Conservation (phyloP, 2,888 invertebrate species). For the Pheosia tremula region DNA sequence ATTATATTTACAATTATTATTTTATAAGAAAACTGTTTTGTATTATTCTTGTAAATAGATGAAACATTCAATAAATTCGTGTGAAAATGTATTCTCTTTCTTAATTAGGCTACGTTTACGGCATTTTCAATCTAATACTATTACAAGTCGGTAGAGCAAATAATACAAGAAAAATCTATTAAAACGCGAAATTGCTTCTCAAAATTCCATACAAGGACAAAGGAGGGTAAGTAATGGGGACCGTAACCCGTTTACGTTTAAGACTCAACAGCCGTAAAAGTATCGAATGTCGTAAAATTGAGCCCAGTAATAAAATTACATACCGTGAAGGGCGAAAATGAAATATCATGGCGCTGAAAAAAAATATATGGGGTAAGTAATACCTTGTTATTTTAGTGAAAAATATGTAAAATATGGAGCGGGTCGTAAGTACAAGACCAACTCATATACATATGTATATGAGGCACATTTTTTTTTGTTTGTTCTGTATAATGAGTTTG, state of each 20-base stretch:
- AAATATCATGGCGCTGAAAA: slow-evolving; percentile 60
- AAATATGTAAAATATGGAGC: too few relatives aligned
- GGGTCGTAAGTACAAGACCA: too few relatives aligned
- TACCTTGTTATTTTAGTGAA: neutral
- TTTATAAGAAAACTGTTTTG: too few relatives aligned
- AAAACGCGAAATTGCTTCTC: slow-evolving; percentile 49
- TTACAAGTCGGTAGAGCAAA: slow-evolving; percentile 23
- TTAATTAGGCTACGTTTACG: neutral
- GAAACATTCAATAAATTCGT: too few relatives aligned
- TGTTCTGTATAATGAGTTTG: too few relatives aligned
- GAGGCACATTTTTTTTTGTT: too few relatives aligned
- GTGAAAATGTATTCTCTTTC: too few relatives aligned
- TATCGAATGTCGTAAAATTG: slow-evolving; percentile 76
- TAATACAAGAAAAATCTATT: slow-evolving; percentile 46
- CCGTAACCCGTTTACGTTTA: slow-evolving; percentile 72
- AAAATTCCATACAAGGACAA: slow-evolving; percentile 58
- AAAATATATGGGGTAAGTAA: slow-evolving; percentile 40
- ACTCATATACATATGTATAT: too few relatives aligned
- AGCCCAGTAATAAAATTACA: slow-evolving; percentile 75
- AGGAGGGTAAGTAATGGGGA: slow-evolving; percentile 51
- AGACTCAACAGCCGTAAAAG: slow-evolving; percentile 74
- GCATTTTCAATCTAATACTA: neutral
- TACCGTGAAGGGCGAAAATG: slow-evolving; percentile 68
- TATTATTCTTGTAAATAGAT: too few relatives aligned
- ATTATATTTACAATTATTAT: too few relatives aligned